A percentile compares a stretch with the other conserved stretches of the same genome.
These are phyloP conservation scores for Parnassius mnemosyne DNA, from an alignment of 2,888 invertebrate genomes.

Conservation along the genomic window DNA sequence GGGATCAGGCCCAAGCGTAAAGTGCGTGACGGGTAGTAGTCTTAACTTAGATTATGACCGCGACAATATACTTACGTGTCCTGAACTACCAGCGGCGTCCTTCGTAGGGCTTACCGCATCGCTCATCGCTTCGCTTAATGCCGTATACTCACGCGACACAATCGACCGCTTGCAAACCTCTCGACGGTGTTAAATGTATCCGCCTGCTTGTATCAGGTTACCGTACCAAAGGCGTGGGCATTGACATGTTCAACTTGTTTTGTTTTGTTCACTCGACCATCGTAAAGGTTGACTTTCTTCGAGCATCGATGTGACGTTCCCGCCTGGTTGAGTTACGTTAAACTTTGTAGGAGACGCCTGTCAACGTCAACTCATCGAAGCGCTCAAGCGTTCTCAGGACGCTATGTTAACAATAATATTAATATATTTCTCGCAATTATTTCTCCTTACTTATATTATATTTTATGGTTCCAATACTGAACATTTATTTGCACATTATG, in stretches of 20 bases:
- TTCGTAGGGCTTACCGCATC: conserved; percentile 36
- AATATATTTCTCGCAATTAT: background rate
- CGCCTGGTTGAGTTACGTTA: conserved; percentile 60
- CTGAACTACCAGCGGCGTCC: conserved; percentile 46
- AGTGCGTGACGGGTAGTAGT: conserved; percentile 67
- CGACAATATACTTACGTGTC: conserved; percentile 49
- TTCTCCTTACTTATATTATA: background rate
- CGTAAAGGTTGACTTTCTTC: conserved; percentile 74
- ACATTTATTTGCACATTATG: conserved; percentile 38
- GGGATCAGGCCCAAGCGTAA: conserved; percentile 37
- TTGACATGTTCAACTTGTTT: conserved; percentile 78
- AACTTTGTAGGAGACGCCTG: conserved; percentile 61
- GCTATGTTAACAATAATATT: conserved; percentile 24
- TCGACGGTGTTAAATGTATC: conserved; percentile 75
- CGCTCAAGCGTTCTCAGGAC: conserved; percentile 39
- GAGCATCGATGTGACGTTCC: conserved; percentile 68
- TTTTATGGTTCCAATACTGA: conserved; percentile 10
- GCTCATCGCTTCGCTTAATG: conserved; percentile 50
- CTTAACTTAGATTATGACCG: conserved; percentile 51
- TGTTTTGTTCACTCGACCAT: conserved; percentile 72
- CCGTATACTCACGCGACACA: conserved; percentile 40
- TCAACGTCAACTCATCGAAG: conserved; percentile 56
- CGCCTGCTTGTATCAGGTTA: conserved; percentile 75
- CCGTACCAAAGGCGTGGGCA: conserved; percentile 78
- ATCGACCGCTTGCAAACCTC: conserved; percentile 49